A percentile compares a stretch with the other conserved stretches of the same genome.
These are phyloP conservation scores for Amphiprion clarkii DNA, from an alignment of 2,797 vertebrate species.

Conservation along the genomic window DNA sequence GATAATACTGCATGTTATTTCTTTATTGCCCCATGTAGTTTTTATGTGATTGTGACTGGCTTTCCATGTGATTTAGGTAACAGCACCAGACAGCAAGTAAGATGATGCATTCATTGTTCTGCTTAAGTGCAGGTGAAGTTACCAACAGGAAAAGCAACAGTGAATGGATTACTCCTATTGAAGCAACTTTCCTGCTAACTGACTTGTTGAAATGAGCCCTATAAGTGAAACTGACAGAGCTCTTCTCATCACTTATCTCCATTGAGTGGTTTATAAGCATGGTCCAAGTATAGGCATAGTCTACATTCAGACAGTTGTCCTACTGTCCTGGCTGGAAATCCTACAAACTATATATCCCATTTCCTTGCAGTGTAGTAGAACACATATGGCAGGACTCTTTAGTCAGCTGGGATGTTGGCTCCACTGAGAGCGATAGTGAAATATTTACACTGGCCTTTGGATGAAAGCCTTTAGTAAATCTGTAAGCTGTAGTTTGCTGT, in stretches of 20 bases:
- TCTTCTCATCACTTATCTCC: constrained; percentile 38
- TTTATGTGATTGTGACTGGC: neutral
- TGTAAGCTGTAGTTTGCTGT: constrained; percentile 5
- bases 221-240: constrained; percentile 42
- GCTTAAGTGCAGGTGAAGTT: neutral
- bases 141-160: neutral
- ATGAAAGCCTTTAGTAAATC: constrained; percentile 38
- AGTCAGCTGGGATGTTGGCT: constrained; percentile 27
- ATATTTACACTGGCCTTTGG: constrained; percentile 54
- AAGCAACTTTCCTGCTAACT: neutral
- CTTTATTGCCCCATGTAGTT: neutral
- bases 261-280: constrained; percentile 34
- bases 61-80: neutral
- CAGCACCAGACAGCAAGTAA: neutral
- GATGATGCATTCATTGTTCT: neutral
- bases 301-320: neutral
- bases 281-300: constrained; percentile 36
- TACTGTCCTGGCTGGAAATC: neutral
- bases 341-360: neutral
- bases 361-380: constrained; percentile 10
- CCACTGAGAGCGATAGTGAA: constrained; percentile 57
- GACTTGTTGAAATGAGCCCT: neutral
- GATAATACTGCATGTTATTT: neutral
- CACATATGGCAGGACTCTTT: neutral
- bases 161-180: neutral